phyloP scores from a whole-genome alignment of 2,113 vertebrate species.

The Eidolon helvum region DNA sequence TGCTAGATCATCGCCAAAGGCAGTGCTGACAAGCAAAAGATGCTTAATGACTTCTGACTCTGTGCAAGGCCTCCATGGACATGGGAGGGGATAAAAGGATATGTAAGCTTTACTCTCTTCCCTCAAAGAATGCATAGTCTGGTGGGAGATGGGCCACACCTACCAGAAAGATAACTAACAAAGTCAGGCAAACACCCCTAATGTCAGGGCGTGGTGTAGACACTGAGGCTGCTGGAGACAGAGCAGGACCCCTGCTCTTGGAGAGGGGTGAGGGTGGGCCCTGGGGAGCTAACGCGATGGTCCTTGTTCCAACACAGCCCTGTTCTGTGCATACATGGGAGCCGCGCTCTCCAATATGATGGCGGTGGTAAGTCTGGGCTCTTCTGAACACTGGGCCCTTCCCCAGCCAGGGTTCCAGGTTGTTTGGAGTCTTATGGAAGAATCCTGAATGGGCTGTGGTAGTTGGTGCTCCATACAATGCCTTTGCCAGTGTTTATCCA shows the following conservation, averaged over 20 bases:
- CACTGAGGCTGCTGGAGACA: neutral
- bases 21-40: neutral
- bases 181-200: neutral
- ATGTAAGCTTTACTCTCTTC: neutral
- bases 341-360: conserved; percentile 89
- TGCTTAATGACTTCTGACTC: neutral
- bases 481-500: neutral
- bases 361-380: conserved; percentile 86
- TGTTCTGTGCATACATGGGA: conserved; percentile 93
- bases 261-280: neutral
- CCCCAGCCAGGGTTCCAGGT: neutral
- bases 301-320: conserved; percentile 76
- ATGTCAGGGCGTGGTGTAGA: neutral
- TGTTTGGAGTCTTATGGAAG: neutral
- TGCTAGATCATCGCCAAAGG: neutral
- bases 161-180: neutral
- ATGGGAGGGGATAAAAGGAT: neutral
- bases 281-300: neutral
- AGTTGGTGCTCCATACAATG: neutral
- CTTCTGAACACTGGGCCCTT: neutral
- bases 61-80: neutral
- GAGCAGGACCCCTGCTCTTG: neutral
- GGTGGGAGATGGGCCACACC: neutral
- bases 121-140: neutral
- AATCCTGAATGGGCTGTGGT: neutral